Evolutionary conservation across 2,888 invertebrate genomes (phyloP).

Genomic region (Drosophila lutescens): DNA sequence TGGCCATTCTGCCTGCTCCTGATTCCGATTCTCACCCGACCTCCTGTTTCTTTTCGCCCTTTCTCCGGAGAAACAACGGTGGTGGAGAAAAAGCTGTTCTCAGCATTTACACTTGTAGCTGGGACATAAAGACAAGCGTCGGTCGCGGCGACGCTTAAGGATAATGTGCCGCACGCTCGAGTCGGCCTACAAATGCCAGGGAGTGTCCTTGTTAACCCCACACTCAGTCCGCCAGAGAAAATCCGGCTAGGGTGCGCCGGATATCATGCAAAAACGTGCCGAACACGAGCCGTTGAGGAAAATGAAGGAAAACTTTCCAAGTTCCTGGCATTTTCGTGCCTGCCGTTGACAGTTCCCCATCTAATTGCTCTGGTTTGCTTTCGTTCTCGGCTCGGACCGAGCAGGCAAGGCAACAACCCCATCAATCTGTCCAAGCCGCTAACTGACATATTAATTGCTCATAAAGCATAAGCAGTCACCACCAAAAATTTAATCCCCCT

Average conservation of each 20-base stretch:
- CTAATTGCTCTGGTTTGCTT: slow-evolving; percentile 51
- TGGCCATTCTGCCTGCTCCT: background rate
- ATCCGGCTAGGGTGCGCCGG: slow-evolving; percentile 43
- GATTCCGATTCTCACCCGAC: slow-evolving; percentile 14
- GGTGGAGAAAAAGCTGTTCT: slow-evolving; percentile 56
- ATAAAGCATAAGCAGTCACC: slow-evolving; percentile 52
- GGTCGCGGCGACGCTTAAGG: slow-evolving; percentile 74
- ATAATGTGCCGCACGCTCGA: slow-evolving; percentile 70
- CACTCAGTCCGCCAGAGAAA: background rate
- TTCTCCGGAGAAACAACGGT: slow-evolving; percentile 9
- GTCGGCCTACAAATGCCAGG: slow-evolving; percentile 42
- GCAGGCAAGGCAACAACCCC: slow-evolving; percentile 48
- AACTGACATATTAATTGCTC: slow-evolving; percentile 63
- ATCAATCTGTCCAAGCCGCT: slow-evolving; percentile 32
- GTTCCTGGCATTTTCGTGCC: slow-evolving; percentile 40
- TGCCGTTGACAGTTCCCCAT: slow-evolving; percentile 60
- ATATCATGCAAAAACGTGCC: slow-evolving; percentile 77
- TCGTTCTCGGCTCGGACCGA: slow-evolving; percentile 3
- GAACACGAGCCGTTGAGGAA: slow-evolving; percentile 61
- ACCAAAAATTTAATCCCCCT: slow-evolving; percentile 32
- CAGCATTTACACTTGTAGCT: slow-evolving; percentile 65
- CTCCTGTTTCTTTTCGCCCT: slow-evolving; percentile 17
- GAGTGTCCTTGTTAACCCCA: slow-evolving; percentile 42
- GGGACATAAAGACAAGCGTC: slow-evolving; percentile 56
- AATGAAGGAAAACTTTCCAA: slow-evolving; percentile 44